A percentile compares a stretch with the other conserved stretches of the same genome.
Conservation (phyloP, 1,140 invertebrate genomes). For the Sminthurides bifidus region DNA sequence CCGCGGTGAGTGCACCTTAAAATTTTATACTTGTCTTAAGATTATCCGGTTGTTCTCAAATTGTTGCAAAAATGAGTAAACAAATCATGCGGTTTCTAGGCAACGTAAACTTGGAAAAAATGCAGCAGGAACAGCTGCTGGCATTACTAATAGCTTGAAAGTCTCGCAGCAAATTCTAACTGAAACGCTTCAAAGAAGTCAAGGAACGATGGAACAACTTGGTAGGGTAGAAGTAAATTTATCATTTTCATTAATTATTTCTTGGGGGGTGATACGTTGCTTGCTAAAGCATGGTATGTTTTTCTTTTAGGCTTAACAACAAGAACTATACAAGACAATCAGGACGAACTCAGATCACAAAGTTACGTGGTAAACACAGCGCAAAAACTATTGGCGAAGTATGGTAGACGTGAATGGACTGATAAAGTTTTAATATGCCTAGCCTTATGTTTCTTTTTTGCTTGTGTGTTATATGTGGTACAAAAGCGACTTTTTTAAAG, state of each 20-base stretch:
- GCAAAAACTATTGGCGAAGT: constrained; percentile 82
- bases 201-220: constrained; percentile 67
- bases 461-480: constrained; percentile 79
- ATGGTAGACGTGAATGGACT: constrained; percentile 81
- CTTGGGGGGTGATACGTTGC: background rate
- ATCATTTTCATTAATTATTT: background rate
- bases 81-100: background rate
- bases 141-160: constrained; percentile 61
- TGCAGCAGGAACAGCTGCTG: constrained; percentile 9
- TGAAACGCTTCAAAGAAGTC: constrained; percentile 72
- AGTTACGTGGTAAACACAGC: constrained; percentile 76
- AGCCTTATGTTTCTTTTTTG: constrained; percentile 82
- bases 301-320: constrained; percentile 31
- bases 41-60: background rate
- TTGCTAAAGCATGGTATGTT: background rate
- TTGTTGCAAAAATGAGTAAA: background rate
- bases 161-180: constrained; percentile 71
- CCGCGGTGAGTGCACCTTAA: background rate
- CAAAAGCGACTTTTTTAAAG: constrained; percentile 72
- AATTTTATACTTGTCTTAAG: background rate
- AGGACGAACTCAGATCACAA: constrained; percentile 72
- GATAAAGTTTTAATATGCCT: constrained; percentile 85
- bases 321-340: constrained; percentile 48
- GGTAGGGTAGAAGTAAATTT: constrained; percentile 40
- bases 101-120: background rate